A percentile compares a stretch with the other conserved stretches of the same genome.
These are phyloP conservation scores for Epizoanthus illoricatus DNA, from an alignment of 92 coral and sea anemone genomes.

Conservation along the genomic window DNA sequence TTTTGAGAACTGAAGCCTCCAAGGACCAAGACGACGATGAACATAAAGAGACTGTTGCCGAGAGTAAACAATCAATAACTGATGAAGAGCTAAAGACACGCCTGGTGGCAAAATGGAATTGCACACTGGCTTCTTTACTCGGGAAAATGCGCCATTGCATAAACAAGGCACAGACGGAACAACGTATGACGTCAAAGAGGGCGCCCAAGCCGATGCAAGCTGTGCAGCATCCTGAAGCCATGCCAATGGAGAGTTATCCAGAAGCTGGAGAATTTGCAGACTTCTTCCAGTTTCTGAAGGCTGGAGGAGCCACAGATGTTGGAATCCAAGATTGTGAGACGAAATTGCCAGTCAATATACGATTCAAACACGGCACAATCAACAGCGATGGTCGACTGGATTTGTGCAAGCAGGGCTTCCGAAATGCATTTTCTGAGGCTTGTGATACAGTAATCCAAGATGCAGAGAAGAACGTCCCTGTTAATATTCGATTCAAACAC, in stretches of 20 bases:
- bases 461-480: constrained; percentile 47
- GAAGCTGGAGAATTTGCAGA: constrained; percentile 54
- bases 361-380: constrained; percentile 57
- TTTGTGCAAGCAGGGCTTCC: constrained; percentile 65
- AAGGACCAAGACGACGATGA: not conserved
- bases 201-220: constrained; percentile 65
- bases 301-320: constrained; percentile 38
- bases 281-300: constrained; percentile 49
- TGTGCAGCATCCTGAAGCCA: constrained; percentile 63
- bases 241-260: constrained; percentile 63
- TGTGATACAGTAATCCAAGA: constrained; percentile 69
- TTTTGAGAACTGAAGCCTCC: constrained; percentile 15
- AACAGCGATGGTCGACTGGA: constrained; percentile 64
- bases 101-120: constrained; percentile 57
- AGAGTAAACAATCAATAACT: constrained; percentile 2
- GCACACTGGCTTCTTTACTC: constrained; percentile 43
- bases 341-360: constrained; percentile 53
- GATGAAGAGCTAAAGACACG: constrained; percentile 57
- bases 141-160: constrained; percentile 53
- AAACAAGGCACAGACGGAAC: constrained; percentile 33
- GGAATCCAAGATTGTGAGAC: constrained; percentile 11
- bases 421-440: constrained; percentile 57
- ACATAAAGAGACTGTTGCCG: not conserved
- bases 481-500: constrained; percentile 55
- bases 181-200: constrained; percentile 40